These are phyloP conservation scores for Agrochola lychnidis DNA, from an alignment of 2,888 invertebrate genomes.

Conservation along the genomic window DNA sequence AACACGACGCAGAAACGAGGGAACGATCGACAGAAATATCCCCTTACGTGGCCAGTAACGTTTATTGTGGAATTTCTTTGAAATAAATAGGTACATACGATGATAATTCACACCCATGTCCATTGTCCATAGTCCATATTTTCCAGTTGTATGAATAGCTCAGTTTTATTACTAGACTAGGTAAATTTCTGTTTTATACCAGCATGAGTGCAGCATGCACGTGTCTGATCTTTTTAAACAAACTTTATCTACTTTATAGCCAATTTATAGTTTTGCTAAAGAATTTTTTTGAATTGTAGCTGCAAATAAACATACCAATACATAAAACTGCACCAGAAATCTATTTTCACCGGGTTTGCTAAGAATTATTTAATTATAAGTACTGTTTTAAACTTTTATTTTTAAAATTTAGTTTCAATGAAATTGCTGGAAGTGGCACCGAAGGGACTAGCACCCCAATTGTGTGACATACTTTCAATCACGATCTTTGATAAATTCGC, in stretches of 20 bases:
- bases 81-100: conserved; percentile 59
- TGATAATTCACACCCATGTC: conserved; percentile 39
- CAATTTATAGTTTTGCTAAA: conserved; percentile 21
- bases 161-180: conserved; percentile 28
- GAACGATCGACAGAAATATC: conserved; percentile 87
- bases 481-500: too few species aligned
- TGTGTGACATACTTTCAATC: too few species aligned
- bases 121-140: conserved; percentile 40
- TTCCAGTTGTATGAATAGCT: conserved; percentile 30
- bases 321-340: not conserved
- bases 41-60: conserved; percentile 79
- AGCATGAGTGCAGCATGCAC: conserved; percentile 30
- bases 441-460: too few species aligned
- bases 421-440: not conserved
- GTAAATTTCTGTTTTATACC: conserved; percentile 11
- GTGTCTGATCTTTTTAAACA: conserved; percentile 31
- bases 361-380: not conserved
- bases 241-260: conserved; percentile 14
- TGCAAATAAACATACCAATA: conserved; percentile 7
- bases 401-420: not conserved
- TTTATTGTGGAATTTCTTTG: conserved; percentile 74
- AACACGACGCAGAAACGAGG: conserved; percentile 85
- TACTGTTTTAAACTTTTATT: not conserved
- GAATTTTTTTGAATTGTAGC: not conserved
- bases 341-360: not conserved